Evolutionary conservation across 2,797 vertebrate species (phyloP).

Genomic region (Pseudomugil gertrudae): DNA sequence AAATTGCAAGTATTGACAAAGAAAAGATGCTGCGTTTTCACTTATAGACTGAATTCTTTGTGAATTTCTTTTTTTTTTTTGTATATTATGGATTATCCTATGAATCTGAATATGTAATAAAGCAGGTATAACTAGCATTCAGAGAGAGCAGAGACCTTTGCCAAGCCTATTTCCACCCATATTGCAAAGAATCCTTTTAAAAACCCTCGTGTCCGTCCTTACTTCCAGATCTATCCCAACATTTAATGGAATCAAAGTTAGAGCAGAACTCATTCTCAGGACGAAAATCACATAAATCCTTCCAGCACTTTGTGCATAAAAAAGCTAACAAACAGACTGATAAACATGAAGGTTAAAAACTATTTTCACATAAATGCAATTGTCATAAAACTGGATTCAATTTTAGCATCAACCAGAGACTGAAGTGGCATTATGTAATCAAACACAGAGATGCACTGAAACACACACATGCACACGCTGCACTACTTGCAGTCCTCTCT

Average conservation of each 20-base stretch:
- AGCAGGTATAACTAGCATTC: background rate
- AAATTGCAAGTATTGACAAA: background rate
- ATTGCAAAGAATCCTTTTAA: too few relatives aligned
- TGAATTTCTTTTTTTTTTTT: too few relatives aligned
- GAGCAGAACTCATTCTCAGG: too few relatives aligned
- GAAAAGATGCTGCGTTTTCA: background rate
- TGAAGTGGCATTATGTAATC: constrained; percentile 43
- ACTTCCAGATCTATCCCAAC: too few relatives aligned
- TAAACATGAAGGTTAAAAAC: background rate
- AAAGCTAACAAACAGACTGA: too few relatives aligned
- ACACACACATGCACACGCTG: constrained; percentile 26
- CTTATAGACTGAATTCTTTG: background rate
- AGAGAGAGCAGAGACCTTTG: too few relatives aligned
- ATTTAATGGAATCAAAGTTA: too few relatives aligned
- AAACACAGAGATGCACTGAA: constrained; percentile 3
- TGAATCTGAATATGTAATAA: background rate
- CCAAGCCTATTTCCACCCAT: too few relatives aligned
- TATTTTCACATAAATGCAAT: constrained; percentile 10
- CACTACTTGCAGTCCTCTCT: constrained; percentile 27
- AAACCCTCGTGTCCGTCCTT: too few relatives aligned
- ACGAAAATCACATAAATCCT: too few relatives aligned
- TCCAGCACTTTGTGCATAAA: too few relatives aligned
- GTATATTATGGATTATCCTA: background rate
- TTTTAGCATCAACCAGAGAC: constrained; percentile 27
- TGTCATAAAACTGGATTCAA: constrained; percentile 28